Evolutionary conservation across 2,888 invertebrate species (phyloP).

Genomic region (Leucoptera coffeella): DNA sequence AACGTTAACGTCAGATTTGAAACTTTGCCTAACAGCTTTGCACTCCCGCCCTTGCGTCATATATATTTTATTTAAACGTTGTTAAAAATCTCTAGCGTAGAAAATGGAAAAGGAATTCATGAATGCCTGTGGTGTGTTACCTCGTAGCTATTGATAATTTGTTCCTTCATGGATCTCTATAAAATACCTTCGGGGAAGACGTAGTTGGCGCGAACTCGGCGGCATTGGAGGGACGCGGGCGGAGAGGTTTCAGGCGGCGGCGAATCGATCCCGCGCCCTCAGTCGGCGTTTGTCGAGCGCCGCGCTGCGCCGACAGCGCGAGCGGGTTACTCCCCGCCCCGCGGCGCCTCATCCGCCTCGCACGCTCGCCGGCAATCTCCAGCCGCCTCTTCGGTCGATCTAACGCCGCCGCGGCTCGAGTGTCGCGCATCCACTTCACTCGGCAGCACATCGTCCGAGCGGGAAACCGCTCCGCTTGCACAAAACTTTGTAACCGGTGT

Average conservation of each 20-base stretch:
- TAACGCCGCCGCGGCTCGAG: constrained; percentile 39
- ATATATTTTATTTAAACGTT: too few species aligned
- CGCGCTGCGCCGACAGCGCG: constrained; percentile 48
- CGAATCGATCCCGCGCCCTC: constrained; percentile 48
- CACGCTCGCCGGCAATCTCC: constrained; percentile 37
- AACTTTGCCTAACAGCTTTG: too few species aligned
- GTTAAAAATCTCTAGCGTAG: too few species aligned
- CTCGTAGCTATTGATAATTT: constrained; percentile 38
- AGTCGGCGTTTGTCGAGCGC: constrained; percentile 50
- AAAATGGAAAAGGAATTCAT: too few species aligned
- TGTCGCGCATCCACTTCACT: constrained; percentile 40
- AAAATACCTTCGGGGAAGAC: constrained; percentile 49
- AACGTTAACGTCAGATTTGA: too few species aligned
- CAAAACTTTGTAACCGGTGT: constrained; percentile 1
- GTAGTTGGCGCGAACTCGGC: constrained; percentile 51
- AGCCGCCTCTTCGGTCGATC: constrained; percentile 48
- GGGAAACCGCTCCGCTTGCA: too few species aligned
- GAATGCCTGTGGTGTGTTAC: too few species aligned
- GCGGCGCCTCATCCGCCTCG: constrained; percentile 19
- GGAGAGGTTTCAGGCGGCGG: constrained; percentile 12
- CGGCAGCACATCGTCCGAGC: too few species aligned
- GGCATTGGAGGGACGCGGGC: constrained; percentile 22
- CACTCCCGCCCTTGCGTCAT: too few species aligned
- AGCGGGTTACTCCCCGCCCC: constrained; percentile 14
- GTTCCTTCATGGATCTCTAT: constrained; percentile 51